A percentile compares a stretch with the other conserved stretches of the same genome.
These are phyloP conservation scores for Pandemis cinnamomeana DNA, from an alignment of 2,888 invertebrate species.

Conservation along the genomic window DNA sequence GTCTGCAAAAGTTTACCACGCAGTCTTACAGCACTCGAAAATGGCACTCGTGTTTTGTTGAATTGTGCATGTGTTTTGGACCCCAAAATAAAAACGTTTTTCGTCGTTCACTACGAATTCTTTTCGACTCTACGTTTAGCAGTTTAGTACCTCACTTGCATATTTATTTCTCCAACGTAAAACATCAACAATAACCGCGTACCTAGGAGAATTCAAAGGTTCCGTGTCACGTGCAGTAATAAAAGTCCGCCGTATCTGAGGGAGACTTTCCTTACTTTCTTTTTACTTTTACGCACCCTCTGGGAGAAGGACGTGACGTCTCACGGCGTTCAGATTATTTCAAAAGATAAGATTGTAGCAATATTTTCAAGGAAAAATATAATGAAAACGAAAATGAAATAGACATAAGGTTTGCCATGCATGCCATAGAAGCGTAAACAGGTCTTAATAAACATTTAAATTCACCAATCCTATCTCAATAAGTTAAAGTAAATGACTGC, in stretches of 20 bases:
- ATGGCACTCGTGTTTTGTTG: too few species aligned
- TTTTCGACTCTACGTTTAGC: too few species aligned
- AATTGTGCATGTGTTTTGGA: not conserved
- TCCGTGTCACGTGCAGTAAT: constrained; percentile 76
- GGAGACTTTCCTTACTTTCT: constrained; percentile 74
- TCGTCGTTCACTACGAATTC: too few species aligned
- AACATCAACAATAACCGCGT: constrained; percentile 45
- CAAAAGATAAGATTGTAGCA: constrained; percentile 16
- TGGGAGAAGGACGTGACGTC: constrained; percentile 64
- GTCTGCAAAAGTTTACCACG: too few species aligned
- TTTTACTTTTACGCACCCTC: constrained; percentile 72
- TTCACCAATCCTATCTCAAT: too few species aligned
- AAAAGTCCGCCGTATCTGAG: constrained; percentile 67
- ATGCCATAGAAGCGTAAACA: too few species aligned
- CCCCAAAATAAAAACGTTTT: too few species aligned
- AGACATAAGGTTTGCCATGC: too few species aligned
- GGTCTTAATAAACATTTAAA: too few species aligned
- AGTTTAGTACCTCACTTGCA: not conserved
- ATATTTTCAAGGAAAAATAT: not conserved
- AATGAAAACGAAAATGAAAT: not conserved
- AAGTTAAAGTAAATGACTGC: too few species aligned
- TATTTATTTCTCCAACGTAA: constrained; percentile 3
- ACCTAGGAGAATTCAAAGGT: constrained; percentile 65
- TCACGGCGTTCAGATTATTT: constrained; percentile 46
- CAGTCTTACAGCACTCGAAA: too few species aligned